These are phyloP conservation scores for Thera britannica DNA, from an alignment of 2,888 invertebrate genomes.

Conservation along the genomic window DNA sequence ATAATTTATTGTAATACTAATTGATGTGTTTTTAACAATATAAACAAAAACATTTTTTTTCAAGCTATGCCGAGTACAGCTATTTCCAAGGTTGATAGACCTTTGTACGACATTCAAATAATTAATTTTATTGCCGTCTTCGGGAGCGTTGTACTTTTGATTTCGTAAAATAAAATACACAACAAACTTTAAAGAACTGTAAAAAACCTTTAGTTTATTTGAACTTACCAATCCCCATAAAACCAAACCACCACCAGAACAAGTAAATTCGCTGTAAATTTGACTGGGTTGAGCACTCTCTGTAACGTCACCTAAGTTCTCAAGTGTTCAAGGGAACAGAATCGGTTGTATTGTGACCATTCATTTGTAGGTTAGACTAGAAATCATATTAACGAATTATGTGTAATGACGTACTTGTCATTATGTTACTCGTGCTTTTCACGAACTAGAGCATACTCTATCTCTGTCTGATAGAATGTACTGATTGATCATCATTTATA, in stretches of 20 bases:
- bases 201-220: neutral
- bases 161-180: conserved; percentile 1
- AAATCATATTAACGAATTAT: conserved; percentile 1
- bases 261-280: neutral
- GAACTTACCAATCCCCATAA: neutral
- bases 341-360: neutral
- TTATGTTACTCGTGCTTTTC: conserved; percentile 10
- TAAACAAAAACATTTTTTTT: neutral
- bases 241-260: neutral
- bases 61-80: conserved; percentile 21
- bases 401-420: neutral
- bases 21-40: neutral
- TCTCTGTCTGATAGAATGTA: conserved; percentile 5
- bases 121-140: conserved; percentile 58
- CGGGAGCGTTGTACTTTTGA: conserved; percentile 49
- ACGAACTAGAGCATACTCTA: conserved; percentile 8
- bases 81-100: conserved; percentile 50
- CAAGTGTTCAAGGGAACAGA: neutral
- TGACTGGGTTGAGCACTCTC: no score
- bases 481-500: conserved; percentile 11
- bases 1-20: neutral
- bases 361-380: neutral
- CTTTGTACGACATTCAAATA: conserved; percentile 57
- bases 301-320: no score
- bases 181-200: neutral